A percentile compares a stretch with the other conserved stretches of the same genome.
Conservation (phyloP, 2,888 invertebrate species). For the Crepidodera aurea region DNA sequence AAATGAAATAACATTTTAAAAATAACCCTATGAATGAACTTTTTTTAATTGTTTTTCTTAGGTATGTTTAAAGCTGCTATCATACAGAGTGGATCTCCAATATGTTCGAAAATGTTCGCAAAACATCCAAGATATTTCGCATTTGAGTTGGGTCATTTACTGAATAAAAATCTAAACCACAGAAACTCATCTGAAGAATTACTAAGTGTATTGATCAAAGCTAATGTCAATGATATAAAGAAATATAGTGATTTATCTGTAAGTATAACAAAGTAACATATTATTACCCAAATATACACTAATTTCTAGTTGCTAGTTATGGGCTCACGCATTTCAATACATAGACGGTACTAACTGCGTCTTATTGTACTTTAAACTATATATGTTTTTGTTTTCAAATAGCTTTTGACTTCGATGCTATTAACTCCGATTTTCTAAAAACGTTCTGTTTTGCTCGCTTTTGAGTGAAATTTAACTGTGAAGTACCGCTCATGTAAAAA, state of each 20-base stretch:
- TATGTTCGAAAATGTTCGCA: slow-evolving; percentile 21
- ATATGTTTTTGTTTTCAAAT: no score
- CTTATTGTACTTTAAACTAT: no score
- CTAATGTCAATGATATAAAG: slow-evolving; percentile 10
- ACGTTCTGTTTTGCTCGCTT: no score
- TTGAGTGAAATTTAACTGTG: no score
- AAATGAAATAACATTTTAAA: no score
- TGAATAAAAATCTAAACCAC: neutral
- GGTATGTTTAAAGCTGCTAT: slow-evolving; percentile 16
- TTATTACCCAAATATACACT: neutral
- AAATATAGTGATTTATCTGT: slow-evolving; percentile 13
- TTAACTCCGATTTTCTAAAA: no score
- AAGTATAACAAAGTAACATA: neutral
- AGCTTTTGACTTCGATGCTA: no score
- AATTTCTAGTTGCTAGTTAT: no score
- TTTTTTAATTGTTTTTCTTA: neutral
- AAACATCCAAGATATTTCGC: slow-evolving; percentile 26
- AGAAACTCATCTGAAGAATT: neutral
- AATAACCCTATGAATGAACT: neutral
- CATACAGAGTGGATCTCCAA: slow-evolving; percentile 25
- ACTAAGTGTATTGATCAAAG: neutral
- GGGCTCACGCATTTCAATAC: no score
- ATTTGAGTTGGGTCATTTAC: slow-evolving; percentile 6
- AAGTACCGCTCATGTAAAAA: no score
- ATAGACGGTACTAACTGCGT: no score